These are phyloP conservation scores for Athetis lepigone DNA, from an alignment of 2,888 invertebrate species.

Conservation along the genomic window DNA sequence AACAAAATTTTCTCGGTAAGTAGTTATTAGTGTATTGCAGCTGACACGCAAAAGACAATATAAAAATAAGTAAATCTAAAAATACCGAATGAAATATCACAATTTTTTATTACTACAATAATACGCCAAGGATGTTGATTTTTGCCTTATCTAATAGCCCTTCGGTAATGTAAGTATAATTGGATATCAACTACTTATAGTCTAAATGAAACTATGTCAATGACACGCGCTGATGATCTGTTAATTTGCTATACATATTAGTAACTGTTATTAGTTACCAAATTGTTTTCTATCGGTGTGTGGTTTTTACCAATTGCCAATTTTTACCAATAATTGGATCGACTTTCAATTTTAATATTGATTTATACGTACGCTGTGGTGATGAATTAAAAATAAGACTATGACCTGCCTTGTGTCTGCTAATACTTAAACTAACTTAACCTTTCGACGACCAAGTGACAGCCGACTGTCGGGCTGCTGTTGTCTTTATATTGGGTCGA, in stretches of 20 bases:
- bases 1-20: not conserved
- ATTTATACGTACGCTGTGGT: not conserved
- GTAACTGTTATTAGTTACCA: not conserved
- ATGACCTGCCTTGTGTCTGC: not conserved
- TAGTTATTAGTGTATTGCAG: not conserved
- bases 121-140: not conserved
- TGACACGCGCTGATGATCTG: not conserved
- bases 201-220: not conserved
- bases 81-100: not conserved
- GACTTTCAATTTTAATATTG: not conserved
- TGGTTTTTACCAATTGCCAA: too few relatives aligned
- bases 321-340: not conserved
- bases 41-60: not conserved
- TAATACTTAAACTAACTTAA: not conserved
- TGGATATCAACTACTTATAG: not conserved
- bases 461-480: too few relatives aligned
- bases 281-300: not conserved
- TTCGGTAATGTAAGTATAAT: slow-evolving; percentile 1
- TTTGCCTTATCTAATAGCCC: not conserved
- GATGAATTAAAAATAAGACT: not conserved
- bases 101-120: not conserved
- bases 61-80: not conserved
- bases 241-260: not conserved
- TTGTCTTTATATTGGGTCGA: too few relatives aligned
- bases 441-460: too few relatives aligned